A percentile compares a stretch with the other conserved stretches of the same genome.
phyloP scores from a whole-genome alignment of 2,888 invertebrate species.

The Campoletis raptor region DNA sequence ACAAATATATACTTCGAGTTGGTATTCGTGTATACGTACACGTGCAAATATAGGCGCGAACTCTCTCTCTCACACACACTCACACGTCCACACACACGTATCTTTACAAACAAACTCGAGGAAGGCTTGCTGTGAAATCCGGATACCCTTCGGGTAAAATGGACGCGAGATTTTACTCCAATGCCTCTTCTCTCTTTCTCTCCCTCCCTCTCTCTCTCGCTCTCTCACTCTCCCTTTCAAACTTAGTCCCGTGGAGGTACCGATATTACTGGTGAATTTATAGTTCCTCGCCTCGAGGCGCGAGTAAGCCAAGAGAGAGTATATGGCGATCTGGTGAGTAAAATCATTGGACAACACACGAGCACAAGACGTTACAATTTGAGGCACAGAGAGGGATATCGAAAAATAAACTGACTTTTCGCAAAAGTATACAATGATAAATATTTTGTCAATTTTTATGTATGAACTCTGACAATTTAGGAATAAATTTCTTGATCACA shows the following conservation, averaged over 20 bases:
- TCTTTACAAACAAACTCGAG: constrained; percentile 40
- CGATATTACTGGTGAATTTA: constrained; percentile 67
- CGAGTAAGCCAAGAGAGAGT: constrained; percentile 57
- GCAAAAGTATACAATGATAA: not conserved
- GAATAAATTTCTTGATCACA: not conserved
- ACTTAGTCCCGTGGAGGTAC: constrained; percentile 53
- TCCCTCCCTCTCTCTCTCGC: constrained; percentile 41
- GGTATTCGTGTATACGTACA: not conserved
- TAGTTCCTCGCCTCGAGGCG: constrained; percentile 65
- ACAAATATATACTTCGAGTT: not conserved
- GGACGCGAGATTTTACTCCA: constrained; percentile 61
- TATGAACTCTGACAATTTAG: not conserved
- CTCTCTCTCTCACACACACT: not conserved
- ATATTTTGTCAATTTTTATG: not conserved
- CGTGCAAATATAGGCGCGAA: not conserved
- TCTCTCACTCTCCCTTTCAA: constrained; percentile 45
- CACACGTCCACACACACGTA: not conserved
- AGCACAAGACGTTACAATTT: constrained; percentile 23
- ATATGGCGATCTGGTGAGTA: constrained; percentile 53
- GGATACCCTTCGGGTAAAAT: constrained; percentile 59
- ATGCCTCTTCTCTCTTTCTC: constrained; percentile 54
- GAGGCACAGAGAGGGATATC: not conserved
- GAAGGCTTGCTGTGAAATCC: constrained; percentile 70
- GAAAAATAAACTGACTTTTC: not conserved
- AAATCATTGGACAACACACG: constrained; percentile 49